These are phyloP conservation scores for Gorsachius magnificus DNA, from an alignment of 2,797 vertebrate species.

Conservation along the genomic window DNA sequence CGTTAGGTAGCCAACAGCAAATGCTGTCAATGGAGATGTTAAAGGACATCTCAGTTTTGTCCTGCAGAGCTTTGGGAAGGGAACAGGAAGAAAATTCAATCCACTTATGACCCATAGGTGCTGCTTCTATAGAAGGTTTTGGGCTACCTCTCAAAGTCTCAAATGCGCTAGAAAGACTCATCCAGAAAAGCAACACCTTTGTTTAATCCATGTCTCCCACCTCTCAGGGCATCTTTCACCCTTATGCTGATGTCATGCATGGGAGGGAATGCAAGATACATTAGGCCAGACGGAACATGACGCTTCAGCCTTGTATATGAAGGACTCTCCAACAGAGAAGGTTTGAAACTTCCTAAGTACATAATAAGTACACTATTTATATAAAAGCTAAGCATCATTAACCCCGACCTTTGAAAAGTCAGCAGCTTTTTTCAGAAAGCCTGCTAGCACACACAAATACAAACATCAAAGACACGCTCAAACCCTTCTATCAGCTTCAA, in stretches of 20 bases:
- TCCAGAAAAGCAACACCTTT: background rate
- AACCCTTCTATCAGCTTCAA: background rate
- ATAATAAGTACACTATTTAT: background rate
- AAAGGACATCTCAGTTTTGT: background rate
- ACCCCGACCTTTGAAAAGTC: background rate
- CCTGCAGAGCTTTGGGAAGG: background rate
- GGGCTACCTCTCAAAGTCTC: background rate
- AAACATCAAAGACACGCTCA: background rate
- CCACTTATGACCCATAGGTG: background rate
- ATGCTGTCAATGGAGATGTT: background rate
- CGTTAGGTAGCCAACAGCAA: background rate
- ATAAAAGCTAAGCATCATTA: background rate
- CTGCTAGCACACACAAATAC: background rate
- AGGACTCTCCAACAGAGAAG: background rate
- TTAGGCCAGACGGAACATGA: fast-evolving
- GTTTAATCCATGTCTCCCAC: background rate
- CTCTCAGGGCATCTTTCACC: background rate
- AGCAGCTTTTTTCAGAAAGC: background rate
- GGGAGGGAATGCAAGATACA: background rate
- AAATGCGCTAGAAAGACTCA: background rate
- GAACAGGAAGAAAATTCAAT: background rate
- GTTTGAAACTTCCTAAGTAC: background rate
- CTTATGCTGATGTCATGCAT: background rate
- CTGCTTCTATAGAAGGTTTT: background rate
- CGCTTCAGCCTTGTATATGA: background rate